Evolutionary conservation across 1,140 invertebrate species (phyloP).

Genomic region (Drosophila jambulina): DNA sequence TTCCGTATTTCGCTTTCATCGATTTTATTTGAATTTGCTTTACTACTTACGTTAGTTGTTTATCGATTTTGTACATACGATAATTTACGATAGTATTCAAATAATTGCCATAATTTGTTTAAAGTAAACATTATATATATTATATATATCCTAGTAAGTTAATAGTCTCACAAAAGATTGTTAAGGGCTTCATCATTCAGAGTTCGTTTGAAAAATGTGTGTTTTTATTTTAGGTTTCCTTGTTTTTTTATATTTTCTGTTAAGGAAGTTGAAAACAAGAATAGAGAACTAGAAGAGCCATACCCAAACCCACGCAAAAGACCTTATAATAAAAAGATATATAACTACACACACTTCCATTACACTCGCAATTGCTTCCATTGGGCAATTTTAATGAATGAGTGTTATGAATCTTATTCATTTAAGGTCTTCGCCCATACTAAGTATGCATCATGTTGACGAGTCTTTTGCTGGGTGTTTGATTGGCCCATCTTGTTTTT

Average conservation of each 20-base stretch:
- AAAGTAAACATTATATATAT: constrained; percentile 35
- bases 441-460: constrained; percentile 51
- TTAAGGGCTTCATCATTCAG: constrained; percentile 47
- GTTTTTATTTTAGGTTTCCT: constrained; percentile 43
- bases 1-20: constrained; percentile 39
- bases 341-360: background rate
- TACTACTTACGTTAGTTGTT: constrained; percentile 69
- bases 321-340: background rate
- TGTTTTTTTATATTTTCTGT: constrained; percentile 12
- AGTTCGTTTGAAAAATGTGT: constrained; percentile 26
- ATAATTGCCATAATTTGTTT: constrained; percentile 45
- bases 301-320: constrained; percentile 54
- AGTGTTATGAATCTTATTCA: background rate
- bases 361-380: background rate
- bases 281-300: constrained; percentile 20
- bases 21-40: constrained; percentile 45
- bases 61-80: constrained; percentile 70
- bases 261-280: constrained; percentile 46
- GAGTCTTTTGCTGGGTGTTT: constrained; percentile 43
- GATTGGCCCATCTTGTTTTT: constrained; percentile 21
- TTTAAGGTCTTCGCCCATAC: constrained; percentile 48
- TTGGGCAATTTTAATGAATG: background rate
- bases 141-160: constrained; percentile 57
- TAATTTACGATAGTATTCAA: constrained; percentile 57
- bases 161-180: constrained; percentile 79